Conservation (phyloP, 2,888 invertebrate species). For the Hypsopygia costalis region DNA sequence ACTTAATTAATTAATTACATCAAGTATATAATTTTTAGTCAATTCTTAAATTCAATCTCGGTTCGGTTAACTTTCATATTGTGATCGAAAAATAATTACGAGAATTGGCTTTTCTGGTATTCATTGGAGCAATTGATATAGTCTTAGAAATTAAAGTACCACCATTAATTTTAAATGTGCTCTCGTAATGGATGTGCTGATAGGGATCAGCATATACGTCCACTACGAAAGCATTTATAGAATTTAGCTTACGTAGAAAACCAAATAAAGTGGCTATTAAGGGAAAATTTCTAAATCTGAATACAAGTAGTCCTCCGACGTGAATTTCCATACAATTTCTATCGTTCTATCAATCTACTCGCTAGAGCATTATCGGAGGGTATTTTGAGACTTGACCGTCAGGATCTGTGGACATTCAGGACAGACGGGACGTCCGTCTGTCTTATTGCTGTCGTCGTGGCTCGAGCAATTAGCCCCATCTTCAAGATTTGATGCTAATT, state of each 20-base stretch:
- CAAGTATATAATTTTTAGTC: too few relatives aligned
- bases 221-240: too few relatives aligned
- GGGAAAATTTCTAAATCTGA: slow-evolving; percentile 4
- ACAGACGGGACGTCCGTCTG: slow-evolving; percentile 38
- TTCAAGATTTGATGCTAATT: slow-evolving; percentile 10
- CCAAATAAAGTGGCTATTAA: slow-evolving; percentile 23
- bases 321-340: slow-evolving; percentile 34
- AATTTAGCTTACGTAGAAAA: not conserved
- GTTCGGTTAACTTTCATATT: too few relatives aligned
- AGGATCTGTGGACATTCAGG: slow-evolving; percentile 22
- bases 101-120: too few relatives aligned
- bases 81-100: too few relatives aligned
- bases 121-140: too few relatives aligned
- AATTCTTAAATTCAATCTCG: too few relatives aligned
- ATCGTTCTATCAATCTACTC: slow-evolving; percentile 40
- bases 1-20: too few relatives aligned
- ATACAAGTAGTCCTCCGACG: slow-evolving; percentile 21
- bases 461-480: slow-evolving; percentile 56
- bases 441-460: slow-evolving; percentile 51
- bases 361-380: slow-evolving; percentile 38
- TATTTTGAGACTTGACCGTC: slow-evolving; percentile 42
- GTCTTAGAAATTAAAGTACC: too few relatives aligned
- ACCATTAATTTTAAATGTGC: too few relatives aligned
- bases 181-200: too few relatives aligned
- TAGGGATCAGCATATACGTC: too few relatives aligned